A percentile compares a stretch with the other conserved stretches of the same genome.
Conservation (phyloP, 1,140 invertebrate genomes). For the Apis laboriosa region DNA sequence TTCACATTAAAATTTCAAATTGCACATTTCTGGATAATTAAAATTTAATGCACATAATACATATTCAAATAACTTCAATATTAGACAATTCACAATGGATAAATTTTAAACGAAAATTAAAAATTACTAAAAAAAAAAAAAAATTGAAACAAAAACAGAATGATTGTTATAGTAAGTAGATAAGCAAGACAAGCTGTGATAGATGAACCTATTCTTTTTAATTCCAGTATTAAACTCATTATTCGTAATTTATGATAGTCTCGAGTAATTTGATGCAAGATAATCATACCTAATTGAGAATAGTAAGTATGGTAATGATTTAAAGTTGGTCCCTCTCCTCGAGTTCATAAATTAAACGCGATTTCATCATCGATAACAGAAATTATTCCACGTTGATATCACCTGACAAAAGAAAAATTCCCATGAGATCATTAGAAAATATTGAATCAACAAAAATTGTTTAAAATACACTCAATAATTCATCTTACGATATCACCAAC, state of each 20-base stretch:
- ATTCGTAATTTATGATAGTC: not conserved
- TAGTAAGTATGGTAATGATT: not conserved
- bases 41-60: too few relatives aligned
- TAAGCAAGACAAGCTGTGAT: not conserved
- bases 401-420: not conserved
- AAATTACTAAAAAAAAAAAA: too few relatives aligned
- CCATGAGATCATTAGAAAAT: not conserved
- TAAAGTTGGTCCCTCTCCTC: not conserved
- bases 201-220: not conserved
- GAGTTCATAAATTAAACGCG: not conserved
- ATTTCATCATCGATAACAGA: slow-evolving; percentile 4
- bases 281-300: not conserved
- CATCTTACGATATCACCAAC: too few relatives aligned
- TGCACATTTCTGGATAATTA: too few relatives aligned
- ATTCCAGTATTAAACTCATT: not conserved
- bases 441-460: not conserved
- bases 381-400: not conserved
- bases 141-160: not conserved
- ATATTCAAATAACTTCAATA: too few relatives aligned
- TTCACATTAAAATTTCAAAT: too few relatives aligned
- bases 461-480: not conserved
- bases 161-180: accelerated
- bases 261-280: not conserved
- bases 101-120: too few relatives aligned
- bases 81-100: too few relatives aligned